A percentile compares a stretch with the other conserved stretches of the same genome.
These are phyloP conservation scores for Diachasma alloeum DNA, from an alignment of 1,140 invertebrate species.

Conservation along the genomic window DNA sequence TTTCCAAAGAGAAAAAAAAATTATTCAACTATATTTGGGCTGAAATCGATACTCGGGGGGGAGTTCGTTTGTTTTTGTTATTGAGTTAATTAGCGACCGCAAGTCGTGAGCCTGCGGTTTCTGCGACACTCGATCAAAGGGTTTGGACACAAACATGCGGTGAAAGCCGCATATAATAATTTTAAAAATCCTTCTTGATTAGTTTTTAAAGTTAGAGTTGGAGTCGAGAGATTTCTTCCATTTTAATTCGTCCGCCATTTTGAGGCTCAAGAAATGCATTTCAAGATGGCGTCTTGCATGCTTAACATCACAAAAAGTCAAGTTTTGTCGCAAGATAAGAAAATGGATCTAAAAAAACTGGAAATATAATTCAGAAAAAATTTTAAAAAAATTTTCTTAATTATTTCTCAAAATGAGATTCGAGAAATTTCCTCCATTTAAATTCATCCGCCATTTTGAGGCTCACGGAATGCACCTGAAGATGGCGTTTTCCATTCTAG, in stretches of 20 bases:
- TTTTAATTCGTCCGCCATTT: not conserved
- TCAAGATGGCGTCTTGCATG: not conserved
- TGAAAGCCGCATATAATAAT: not conserved
- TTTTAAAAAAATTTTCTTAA: not conserved
- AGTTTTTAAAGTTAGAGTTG: no score
- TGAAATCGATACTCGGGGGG: not conserved
- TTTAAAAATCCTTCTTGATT: not conserved
- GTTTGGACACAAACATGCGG: not conserved
- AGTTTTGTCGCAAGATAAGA: no score
- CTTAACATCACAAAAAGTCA: no score
- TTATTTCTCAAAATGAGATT: not conserved
- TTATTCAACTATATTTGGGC: no score
- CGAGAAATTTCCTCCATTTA: not conserved
- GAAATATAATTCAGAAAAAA: no score
- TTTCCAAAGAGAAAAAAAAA: no score
- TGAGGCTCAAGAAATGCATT: no score
- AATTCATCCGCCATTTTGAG: no score
- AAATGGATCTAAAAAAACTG: no score
- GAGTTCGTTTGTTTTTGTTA: not conserved
- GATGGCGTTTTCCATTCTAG: not conserved
- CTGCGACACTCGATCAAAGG: not conserved
- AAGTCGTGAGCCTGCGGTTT: not conserved
- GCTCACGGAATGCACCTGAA: no score
- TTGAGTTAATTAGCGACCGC: not conserved
- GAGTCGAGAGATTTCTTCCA: not conserved